Evolutionary conservation across 2,888 invertebrate genomes (phyloP), one percentile per base, ranked within the genome.

Genomic region (Amitus sp.): DNA sequence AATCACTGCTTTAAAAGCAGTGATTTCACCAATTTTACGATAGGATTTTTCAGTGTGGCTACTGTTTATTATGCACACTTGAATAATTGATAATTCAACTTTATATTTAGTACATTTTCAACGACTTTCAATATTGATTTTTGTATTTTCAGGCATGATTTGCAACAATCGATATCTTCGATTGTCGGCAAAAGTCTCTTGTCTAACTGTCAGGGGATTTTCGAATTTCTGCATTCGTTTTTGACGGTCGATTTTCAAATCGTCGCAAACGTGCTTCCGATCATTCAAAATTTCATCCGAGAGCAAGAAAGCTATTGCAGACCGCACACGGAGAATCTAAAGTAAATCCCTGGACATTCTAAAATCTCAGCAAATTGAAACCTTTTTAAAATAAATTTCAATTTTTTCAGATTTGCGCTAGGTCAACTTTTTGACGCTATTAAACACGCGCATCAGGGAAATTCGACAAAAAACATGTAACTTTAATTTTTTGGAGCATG

Each of bases 211-310:
- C 73, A 73, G 61, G 47, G 46, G 5, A 67, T 70, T 10, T 80
- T 80, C 52, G 73, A 75, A 46, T 67, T 81, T 19, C 47, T 81
- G 28, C 71, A 65, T n/a, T 71, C 63, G n/a, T 20, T 75, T 18
- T 47, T 60, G 4, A 39, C 56, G 19, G 60, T 73, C 39, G 69
- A 73, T 9, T 33, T 45, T 2, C 63, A 69, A 28, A 50, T 79
- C 6, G 67, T 75, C 7, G 49, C 72, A 20, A 62, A 46, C 33
- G 27, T 73, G 12, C 53, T 73, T 10, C 62, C 74, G 4, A 57
- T 69, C 28, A 66, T 80, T 12, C 74, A 81, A 49, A 48, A 49
- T 27, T 66, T 68, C 2, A 68, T 81, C 12, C 28, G 15, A 2
- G 72, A 79, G 27, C 64, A 71, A 18, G 78, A 80, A 54, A 71